phyloP scores from a whole-genome alignment of 1,140 invertebrate genomes.

The Rhysida immarginata region DNA sequence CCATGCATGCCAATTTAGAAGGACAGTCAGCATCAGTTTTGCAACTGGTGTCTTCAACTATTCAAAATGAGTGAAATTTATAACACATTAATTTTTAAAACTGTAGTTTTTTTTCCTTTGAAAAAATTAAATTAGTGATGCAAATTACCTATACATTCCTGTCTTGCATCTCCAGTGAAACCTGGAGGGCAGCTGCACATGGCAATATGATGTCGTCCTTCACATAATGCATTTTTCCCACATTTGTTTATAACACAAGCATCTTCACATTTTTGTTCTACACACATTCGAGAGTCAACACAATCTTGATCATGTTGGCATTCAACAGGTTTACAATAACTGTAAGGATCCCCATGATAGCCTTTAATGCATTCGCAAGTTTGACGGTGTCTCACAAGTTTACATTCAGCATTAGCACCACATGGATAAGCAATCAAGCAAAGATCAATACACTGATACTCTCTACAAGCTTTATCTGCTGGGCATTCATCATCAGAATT shows the following conservation, averaged over 20 bases:
- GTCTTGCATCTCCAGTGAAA: conserved; percentile 22
- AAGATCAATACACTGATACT: conserved; percentile 16
- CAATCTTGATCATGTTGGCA: conserved; percentile 58
- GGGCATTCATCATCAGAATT: conserved; percentile 27
- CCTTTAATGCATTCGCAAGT: conserved; percentile 19
- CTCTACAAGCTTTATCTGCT: conserved; percentile 16
- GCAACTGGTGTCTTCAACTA: conserved; percentile 10
- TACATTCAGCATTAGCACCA: conserved; percentile 33
- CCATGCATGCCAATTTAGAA: conserved; percentile 28
- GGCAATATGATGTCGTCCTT: conserved; percentile 32
- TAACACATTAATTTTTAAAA: neutral
- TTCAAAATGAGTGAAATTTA: neutral
- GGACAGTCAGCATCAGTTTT: conserved; percentile 28
- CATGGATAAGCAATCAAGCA: conserved; percentile 54
- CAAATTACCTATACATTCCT: neutral
- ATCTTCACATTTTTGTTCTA: conserved; percentile 53
- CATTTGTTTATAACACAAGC: conserved; percentile 59
- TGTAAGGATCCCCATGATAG: conserved; percentile 11
- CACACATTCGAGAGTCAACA: conserved; percentile 49
- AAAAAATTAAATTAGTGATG: neutral
- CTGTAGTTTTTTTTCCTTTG: no score
- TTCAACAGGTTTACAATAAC: conserved; percentile 62
- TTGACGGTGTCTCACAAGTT: conserved; percentile 18
- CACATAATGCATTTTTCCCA: conserved; percentile 59
- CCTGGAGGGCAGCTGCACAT: conserved; percentile 25